Base-by-base conservation (phyloP, 1,140 invertebrate genomes). In the Diorhabda sublineata region DNA sequence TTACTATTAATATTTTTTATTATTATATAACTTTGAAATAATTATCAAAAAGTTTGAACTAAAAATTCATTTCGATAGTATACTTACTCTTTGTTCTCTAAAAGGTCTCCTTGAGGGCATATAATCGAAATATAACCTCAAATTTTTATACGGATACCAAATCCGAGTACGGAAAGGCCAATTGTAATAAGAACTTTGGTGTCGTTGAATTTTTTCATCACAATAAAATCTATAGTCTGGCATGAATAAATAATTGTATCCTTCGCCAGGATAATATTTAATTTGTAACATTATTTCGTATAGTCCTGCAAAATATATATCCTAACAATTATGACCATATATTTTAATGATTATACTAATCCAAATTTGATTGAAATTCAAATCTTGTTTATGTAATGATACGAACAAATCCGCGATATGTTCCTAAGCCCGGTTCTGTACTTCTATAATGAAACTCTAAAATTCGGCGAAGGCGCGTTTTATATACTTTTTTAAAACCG, bases 181-280 rank as follows among this genome's bases (percentile, higher is more conserved):
- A 43, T 74, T 70, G 56, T 68, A 69, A 64, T 63, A 71, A 9
- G 63, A 59, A n/a, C 70, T 69, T 45, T 68, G 57, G 43, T 65
- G 60, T 8, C 66, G 57, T 56, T 71, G 73, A 63, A 74, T 74
- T 61, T 74, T 74, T 43, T 74, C 73, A 56, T 74, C 73, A 58
- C 69, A 74, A 58, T 74, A 74, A 43, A 62, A 74, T 68, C 73
- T 69, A 43, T 71, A 71, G 60, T 74, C 73, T 5, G 73, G 73
- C 45, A 71, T 67, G 60, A 69, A 74, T 60, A 62, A 65, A 45
- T 69, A 74, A 58, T 74, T 74, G 67, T 74, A 74, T 6, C 70
- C 72, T 43, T 74, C 73, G 58, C 71, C 73, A 11, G 60, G 67
- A 58, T 68, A 74, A 45, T 74, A 74, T 71, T 74, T 74, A 11